Conservation (phyloP, 2,113 vertebrate species). For the Entomyzon cyanotis region DNA sequence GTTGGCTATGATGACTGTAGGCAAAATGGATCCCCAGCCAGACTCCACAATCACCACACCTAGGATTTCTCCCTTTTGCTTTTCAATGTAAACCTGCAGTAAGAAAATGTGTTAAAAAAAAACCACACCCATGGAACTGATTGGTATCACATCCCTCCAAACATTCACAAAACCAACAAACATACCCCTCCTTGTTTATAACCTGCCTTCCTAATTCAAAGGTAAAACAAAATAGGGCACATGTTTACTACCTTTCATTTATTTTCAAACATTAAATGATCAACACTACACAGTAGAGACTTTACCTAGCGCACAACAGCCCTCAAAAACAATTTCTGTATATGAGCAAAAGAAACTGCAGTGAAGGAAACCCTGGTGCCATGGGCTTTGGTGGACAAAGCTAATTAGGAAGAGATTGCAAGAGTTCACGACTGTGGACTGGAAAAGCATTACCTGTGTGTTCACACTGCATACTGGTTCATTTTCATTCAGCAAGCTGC, state of each 20-base stretch:
- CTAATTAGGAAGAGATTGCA: background rate
- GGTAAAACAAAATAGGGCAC: background rate
- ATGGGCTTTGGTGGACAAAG: background rate
- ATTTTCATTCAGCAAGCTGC: background rate
- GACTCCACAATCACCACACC: constrained; percentile 97
- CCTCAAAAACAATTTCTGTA: background rate
- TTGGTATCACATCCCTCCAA: background rate
- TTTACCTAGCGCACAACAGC: background rate
- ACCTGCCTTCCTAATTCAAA: background rate
- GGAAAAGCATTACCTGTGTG: background rate
- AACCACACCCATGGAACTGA: background rate
- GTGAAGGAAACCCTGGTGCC: background rate
- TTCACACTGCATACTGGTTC: background rate
- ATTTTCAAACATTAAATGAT: background rate
- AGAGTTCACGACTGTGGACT: background rate
- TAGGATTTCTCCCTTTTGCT: constrained; percentile 94
- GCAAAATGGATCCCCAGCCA: constrained; percentile 97
- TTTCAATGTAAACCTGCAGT: constrained; percentile 91
- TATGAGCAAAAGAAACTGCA: background rate
- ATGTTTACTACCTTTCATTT: background rate
- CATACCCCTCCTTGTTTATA: background rate
- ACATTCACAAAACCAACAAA: background rate
- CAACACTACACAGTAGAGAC: background rate
- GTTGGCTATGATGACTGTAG: constrained; percentile 97
- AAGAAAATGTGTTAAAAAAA: background rate